phyloP scores from a whole-genome alignment of 2,797 vertebrate species.

The Coreius guichenoti region DNA sequence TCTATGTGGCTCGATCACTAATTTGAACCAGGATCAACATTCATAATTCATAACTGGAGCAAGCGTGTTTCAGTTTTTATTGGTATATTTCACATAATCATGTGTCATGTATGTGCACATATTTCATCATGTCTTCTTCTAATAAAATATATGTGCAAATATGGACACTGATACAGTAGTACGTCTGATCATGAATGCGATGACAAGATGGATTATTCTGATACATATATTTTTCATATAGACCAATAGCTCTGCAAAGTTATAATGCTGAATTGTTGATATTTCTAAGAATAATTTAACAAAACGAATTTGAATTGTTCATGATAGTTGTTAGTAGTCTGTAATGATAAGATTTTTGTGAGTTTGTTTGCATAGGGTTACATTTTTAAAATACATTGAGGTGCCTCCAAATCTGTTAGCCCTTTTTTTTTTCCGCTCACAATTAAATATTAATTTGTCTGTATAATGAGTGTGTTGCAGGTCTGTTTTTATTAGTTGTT shows the following conservation, averaged over 20 bases:
- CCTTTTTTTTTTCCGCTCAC: not conserved
- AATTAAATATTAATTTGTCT: not conserved
- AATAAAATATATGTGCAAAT: not conserved
- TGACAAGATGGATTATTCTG: too few species aligned
- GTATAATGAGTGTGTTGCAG: not conserved
- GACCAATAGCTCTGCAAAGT: not conserved
- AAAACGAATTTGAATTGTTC: not conserved
- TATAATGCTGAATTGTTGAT: not conserved
- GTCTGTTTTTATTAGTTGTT: not conserved
- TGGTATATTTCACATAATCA: too few species aligned
- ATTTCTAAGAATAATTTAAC: not conserved
- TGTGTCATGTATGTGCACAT: too few species aligned
- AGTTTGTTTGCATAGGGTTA: not conserved
- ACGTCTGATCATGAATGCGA: too few species aligned
- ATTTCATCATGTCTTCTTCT: not conserved
- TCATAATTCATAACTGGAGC: too few species aligned
- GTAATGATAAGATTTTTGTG: not conserved
- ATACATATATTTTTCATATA: not conserved
- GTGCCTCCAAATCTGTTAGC: not conserved
- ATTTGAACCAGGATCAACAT: slow-evolving; percentile 1
- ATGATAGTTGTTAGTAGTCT: not conserved
- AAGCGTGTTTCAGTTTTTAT: too few species aligned
- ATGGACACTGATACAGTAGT: too few species aligned
- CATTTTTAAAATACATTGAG: not conserved
- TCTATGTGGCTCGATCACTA: not conserved